Evolutionary conservation across 1,140 invertebrate species (phyloP), one percentile per base, ranked within the genome.

Genomic region (Leptinotarsa texana): DNA sequence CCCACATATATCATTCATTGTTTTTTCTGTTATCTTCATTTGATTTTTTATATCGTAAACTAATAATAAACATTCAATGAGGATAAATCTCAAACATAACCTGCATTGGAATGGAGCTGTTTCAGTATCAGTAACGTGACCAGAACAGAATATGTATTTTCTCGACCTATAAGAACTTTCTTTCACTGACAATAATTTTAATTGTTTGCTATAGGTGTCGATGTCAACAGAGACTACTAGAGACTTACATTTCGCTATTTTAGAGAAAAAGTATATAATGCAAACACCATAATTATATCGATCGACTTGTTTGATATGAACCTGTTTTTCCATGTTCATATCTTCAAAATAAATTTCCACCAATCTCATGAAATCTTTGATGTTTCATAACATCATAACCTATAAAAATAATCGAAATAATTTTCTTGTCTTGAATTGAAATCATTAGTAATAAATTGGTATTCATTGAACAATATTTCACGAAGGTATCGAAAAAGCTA

Each of bases 91-190:
- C 6, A n/a, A 57, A n/a, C 51, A 57, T n/a, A 15, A 15, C 13
- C 51, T 57, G 51, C 51, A 57, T 57, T 57, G 6, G 51, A 57
- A 57, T 57, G 51, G n/a, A 57, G 1, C 0, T 13, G 13, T 57
- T 57, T 8, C 27, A 57, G 13, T n/a, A 57, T 57, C 13, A 57
- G 51, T 4, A 57, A 57, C 51, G n/a, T 57, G 51, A n/a, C 5
- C 13, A n/a, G 51, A 57, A 57, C 51, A 57, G n/a, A 57, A n/a
- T 57, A 57, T n/a, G 51, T n/a, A 15, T n/a, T 57, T 57, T 57
- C 51, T 57, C 51, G 4, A 17, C 3, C 11, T 57, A 17, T 13
- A 2, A 15, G 51, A 57, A n/a, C 17, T 57, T 17, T 57, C n/a
- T 57, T 57, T 13, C n/a, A 57, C 4, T 57, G 6, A n/a, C 17